These are phyloP conservation scores for Archips crataeganus DNA, from an alignment of 2,888 invertebrate species.

Conservation along the genomic window DNA sequence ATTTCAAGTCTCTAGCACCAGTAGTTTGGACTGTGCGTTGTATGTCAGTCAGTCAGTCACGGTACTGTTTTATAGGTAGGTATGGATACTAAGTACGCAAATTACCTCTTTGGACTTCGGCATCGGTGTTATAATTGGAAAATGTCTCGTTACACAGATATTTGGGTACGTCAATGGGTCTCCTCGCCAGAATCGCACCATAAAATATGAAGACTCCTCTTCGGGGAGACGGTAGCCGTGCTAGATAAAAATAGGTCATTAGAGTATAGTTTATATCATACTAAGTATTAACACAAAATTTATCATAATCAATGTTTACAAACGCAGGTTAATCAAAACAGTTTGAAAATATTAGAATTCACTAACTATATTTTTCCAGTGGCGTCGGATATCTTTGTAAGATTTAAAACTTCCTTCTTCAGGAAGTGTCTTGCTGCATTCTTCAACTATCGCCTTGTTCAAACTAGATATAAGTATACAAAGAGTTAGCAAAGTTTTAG, in stretches of 20 bases:
- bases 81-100: not conserved
- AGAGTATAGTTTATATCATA: too few species aligned
- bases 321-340: not conserved
- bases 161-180: slow-evolving; percentile 76
- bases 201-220: slow-evolving; percentile 65
- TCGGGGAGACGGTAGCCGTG: slow-evolving; percentile 79
- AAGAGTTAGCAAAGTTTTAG: not conserved
- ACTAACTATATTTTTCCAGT: slow-evolving; percentile 85
- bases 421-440: slow-evolving; percentile 59
- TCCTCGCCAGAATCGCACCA: slow-evolving; percentile 77
- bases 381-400: slow-evolving; percentile 80
- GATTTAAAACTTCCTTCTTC: slow-evolving; percentile 65
- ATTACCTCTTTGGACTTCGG: slow-evolving; percentile 63
- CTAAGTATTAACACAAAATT: too few species aligned
- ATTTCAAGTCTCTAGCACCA: too few species aligned
- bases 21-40: too few species aligned
- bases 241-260: slow-evolving; percentile 49
- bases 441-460: slow-evolving; percentile 72
- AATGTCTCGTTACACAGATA: slow-evolving; percentile 65
- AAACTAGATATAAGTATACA: slow-evolving; percentile 57
- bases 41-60: too few species aligned
- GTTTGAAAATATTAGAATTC: not conserved
- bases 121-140: slow-evolving; percentile 70
- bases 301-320: too few species aligned
- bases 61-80: too few species aligned